These are phyloP conservation scores for Hirundo rustica DNA, from an alignment of 2,797 vertebrate genomes.

Conservation along the genomic window DNA sequence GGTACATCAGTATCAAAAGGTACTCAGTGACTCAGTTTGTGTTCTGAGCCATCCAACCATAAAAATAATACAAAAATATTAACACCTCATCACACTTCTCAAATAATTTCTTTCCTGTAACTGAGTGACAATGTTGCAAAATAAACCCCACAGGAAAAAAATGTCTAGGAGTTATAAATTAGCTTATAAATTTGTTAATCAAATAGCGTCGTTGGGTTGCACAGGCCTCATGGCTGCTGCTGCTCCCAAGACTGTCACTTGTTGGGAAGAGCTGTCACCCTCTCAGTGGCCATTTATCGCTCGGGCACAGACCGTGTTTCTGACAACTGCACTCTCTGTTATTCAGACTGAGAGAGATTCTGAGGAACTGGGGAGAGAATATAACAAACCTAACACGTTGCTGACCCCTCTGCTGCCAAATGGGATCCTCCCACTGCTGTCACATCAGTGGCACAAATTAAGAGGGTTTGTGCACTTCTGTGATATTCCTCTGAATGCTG, in stretches of 20 bases:
- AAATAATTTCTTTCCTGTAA: background rate
- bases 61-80: background rate
- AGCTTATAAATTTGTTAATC: background rate
- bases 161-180: background rate
- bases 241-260: background rate
- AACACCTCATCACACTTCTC: background rate
- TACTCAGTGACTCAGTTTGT: background rate
- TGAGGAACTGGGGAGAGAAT: background rate
- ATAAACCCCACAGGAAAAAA: background rate
- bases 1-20: background rate
- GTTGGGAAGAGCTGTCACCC: background rate
- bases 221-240: background rate
- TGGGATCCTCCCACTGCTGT: background rate
- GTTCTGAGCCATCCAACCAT: background rate
- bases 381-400: background rate
- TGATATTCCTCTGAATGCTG: background rate
- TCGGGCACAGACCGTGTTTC: background rate
- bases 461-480: background rate
- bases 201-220: background rate
- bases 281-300: background rate
- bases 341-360: background rate
- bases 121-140: background rate
- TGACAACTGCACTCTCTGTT: background rate
- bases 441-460: background rate
- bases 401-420: background rate